phyloP scores from a whole-genome alignment of 2,797 vertebrate genomes.

The Adelosebastes latens region DNA sequence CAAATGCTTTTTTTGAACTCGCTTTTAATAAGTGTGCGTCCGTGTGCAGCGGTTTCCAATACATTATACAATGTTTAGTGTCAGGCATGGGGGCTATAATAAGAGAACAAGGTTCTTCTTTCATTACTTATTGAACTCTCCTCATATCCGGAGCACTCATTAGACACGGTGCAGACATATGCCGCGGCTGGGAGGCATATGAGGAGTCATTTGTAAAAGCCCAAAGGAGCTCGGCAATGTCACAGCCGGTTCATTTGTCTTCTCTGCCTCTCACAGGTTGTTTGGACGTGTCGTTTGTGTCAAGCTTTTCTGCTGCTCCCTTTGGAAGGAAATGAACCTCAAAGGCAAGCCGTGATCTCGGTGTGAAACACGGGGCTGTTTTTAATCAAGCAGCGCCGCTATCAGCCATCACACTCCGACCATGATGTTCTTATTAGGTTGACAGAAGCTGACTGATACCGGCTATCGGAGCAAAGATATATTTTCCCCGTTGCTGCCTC shows the following conservation, averaged over 20 bases:
- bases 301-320: slow-evolving; percentile 49
- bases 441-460: slow-evolving; percentile 59
- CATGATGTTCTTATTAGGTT: slow-evolving; percentile 71
- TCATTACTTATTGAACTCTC: slow-evolving; percentile 81
- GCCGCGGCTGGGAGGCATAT: slow-evolving; percentile 72
- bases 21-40: slow-evolving; percentile 73
- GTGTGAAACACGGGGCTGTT: slow-evolving; percentile 49
- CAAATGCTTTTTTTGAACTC: slow-evolving; percentile 72
- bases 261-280: slow-evolving; percentile 64
- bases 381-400: slow-evolving; percentile 75
- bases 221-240: slow-evolving; percentile 72
- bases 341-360: slow-evolving; percentile 27
- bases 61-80: slow-evolving; percentile 80
- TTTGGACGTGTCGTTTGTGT: slow-evolving; percentile 69
- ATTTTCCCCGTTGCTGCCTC: slow-evolving; percentile 37
- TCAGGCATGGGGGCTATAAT: slow-evolving; percentile 72
- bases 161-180: slow-evolving; percentile 80
- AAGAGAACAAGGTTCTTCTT: slow-evolving; percentile 75
- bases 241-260: slow-evolving; percentile 75
- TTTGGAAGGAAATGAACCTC: slow-evolving; percentile 71
- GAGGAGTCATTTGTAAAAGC: slow-evolving; percentile 80
- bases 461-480: slow-evolving; percentile 30
- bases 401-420: slow-evolving; percentile 62
- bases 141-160: slow-evolving; percentile 81
- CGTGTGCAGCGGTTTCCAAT: slow-evolving; percentile 71